These are phyloP conservation scores for Oxytorus armatus DNA, from an alignment of 2,888 invertebrate genomes.

Conservation along the genomic window DNA sequence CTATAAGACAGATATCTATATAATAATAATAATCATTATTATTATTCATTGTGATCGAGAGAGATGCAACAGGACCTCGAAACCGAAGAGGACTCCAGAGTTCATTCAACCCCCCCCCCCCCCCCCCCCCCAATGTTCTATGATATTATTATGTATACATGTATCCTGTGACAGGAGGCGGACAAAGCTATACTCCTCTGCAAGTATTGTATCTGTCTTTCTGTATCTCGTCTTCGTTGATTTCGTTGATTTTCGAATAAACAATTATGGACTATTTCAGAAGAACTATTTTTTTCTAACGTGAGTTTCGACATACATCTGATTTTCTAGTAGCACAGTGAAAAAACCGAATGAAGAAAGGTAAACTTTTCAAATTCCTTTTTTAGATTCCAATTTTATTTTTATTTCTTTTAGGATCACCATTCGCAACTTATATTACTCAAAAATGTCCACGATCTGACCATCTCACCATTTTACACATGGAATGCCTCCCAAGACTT, in stretches of 20 bases:
- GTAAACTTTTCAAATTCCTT: no score
- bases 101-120: conserved; percentile 67
- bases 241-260: neutral
- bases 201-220: conserved; percentile 24
- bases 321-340: no score
- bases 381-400: neutral
- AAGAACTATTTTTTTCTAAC: neutral
- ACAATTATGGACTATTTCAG: neutral
- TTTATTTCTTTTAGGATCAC: neutral
- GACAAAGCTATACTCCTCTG: conserved; percentile 20
- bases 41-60: conserved; percentile 19
- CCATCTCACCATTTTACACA: no score
- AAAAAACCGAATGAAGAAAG: no score
- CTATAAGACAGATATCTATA: conserved; percentile 8
- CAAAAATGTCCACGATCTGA: no score
- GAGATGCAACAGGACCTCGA: conserved; percentile 56
- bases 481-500: no score
- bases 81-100: conserved; percentile 55
- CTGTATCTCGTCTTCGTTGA: conserved; percentile 1
- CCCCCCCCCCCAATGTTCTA: no score
- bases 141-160: conserved; percentile 27
- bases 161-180: conserved; percentile 53
- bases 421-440: no score
- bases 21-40: conserved; percentile 26
- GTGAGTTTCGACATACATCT: no score